Evolutionary conservation across 2,888 invertebrate genomes (phyloP).

Genomic region (Autographa pulchrina): DNA sequence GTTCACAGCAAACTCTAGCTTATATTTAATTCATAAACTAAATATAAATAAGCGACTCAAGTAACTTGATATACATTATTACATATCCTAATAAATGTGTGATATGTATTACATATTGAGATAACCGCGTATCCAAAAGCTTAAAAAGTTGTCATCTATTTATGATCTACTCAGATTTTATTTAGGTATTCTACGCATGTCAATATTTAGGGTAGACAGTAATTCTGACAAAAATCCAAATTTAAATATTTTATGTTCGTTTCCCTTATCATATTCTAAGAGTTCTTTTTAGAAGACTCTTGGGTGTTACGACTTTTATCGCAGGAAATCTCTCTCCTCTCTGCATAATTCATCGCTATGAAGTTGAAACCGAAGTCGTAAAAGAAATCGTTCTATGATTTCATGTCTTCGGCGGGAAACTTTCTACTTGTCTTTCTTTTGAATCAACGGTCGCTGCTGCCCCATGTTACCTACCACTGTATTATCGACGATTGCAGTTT

Average conservation of each 20-base stretch:
- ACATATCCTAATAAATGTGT: neutral
- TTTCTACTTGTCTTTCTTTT: slow-evolving; percentile 84
- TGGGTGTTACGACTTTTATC: slow-evolving; percentile 88
- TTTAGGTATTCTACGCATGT: slow-evolving; percentile 22
- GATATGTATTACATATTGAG: too few species aligned
- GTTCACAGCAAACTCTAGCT: neutral
- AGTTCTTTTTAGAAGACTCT: slow-evolving; percentile 85
- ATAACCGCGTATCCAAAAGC: neutral
- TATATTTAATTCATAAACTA: neutral
- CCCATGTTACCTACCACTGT: slow-evolving; percentile 62
- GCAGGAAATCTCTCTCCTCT: slow-evolving; percentile 87
- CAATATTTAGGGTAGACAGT: slow-evolving; percentile 38
- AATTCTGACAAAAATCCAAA: slow-evolving; percentile 44
- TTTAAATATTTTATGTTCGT: slow-evolving; percentile 65
- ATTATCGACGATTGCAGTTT: slow-evolving; percentile 68
- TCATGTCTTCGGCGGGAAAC: slow-evolving; percentile 86
- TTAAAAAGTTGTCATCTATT: neutral
- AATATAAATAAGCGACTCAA: neutral
- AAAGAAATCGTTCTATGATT: slow-evolving; percentile 89
- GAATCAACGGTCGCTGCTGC: slow-evolving; percentile 79
- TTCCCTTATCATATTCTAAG: slow-evolving; percentile 78
- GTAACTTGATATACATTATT: neutral
- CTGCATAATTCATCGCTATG: slow-evolving; percentile 89
- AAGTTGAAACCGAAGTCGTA: slow-evolving; percentile 89
- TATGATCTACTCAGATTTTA: neutral